Percentiles rank a stretch among this genome's conserved stretches.
These are phyloP conservation scores for Helicoverpa armigera DNA, from an alignment of 1,140 invertebrate genomes.

Conservation along the genomic window DNA sequence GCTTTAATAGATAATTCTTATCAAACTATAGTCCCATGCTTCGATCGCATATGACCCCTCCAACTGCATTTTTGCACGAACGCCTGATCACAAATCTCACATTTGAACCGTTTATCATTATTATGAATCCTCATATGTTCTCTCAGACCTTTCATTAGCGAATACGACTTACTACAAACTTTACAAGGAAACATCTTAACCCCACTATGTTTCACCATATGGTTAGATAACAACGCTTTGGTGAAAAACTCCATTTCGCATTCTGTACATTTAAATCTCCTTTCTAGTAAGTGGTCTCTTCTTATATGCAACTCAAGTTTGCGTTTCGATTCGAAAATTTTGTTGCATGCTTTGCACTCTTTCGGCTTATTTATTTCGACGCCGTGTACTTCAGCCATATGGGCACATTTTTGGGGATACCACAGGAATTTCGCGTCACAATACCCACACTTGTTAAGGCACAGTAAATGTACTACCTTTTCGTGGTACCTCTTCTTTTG, in stretches of 20 bases:
- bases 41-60: conserved; percentile 66
- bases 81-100: conserved; percentile 71
- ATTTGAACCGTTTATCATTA: conserved; percentile 73
- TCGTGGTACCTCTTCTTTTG: conserved; percentile 62
- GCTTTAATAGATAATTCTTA: background rate
- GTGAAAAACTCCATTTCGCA: conserved; percentile 71
- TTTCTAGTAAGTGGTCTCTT: conserved; percentile 45
- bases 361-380: background rate
- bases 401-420: conserved; percentile 6
- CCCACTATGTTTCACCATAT: conserved; percentile 86
- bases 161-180: conserved; percentile 88
- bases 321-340: background rate
- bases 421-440: conserved; percentile 27
- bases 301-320: background rate
- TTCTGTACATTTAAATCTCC: conserved; percentile 55
- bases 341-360: conserved; percentile 36
- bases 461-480: conserved; percentile 24
- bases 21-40: conserved; percentile 58
- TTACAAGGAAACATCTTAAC: conserved; percentile 85
- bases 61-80: conserved; percentile 74
- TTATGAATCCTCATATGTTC: conserved; percentile 86
- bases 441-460: conserved; percentile 20
- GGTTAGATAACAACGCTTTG: conserved; percentile 56
- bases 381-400: conserved; percentile 17
- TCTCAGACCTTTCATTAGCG: conserved; percentile 80